Percentiles rank a stretch among this genome's conserved stretches.
phyloP scores from a whole-genome alignment of 2,888 invertebrate genomes.

The Globia sparganii region DNA sequence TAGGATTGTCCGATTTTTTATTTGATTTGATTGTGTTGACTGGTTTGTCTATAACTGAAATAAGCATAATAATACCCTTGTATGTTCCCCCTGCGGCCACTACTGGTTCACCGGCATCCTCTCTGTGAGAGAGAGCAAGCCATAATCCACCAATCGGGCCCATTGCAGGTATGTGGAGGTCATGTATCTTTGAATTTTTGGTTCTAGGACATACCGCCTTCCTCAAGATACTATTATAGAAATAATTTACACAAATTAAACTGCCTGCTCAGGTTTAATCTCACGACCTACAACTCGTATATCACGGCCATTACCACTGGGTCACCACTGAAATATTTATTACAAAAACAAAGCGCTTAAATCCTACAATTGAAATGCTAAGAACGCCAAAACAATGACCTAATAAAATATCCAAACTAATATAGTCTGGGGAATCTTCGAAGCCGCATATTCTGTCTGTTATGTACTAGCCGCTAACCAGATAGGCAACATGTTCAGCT shows the following conservation, averaged over 20 bases:
- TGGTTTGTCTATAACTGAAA: not conserved
- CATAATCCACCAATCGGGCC: too few species aligned
- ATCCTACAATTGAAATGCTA: not conserved
- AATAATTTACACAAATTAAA: not conserved
- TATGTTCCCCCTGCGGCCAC: too few species aligned
- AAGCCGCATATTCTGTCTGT: conserved; percentile 31
- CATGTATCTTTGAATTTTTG: too few species aligned
- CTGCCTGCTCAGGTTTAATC: not conserved
- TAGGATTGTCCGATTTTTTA: not conserved
- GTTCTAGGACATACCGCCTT: too few species aligned
- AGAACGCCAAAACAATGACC: not conserved
- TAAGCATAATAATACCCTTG: too few species aligned
- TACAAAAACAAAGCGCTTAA: not conserved
- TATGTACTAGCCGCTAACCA: conserved; percentile 46
- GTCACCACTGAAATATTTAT: not conserved
- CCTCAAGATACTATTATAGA: too few species aligned
- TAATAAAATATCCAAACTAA: conserved; percentile 3
- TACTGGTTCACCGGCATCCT: not conserved
- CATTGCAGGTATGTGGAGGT: too few species aligned
- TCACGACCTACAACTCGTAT: too few species aligned
- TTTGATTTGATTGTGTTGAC: not conserved
- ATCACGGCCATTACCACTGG: not conserved
- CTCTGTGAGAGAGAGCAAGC: too few species aligned
- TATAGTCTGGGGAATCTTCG: conserved; percentile 32
- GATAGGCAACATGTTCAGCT: conserved; percentile 60